Conservation (phyloP, 1,140 invertebrate genomes). For the Drosophila gunungcola region DNA sequence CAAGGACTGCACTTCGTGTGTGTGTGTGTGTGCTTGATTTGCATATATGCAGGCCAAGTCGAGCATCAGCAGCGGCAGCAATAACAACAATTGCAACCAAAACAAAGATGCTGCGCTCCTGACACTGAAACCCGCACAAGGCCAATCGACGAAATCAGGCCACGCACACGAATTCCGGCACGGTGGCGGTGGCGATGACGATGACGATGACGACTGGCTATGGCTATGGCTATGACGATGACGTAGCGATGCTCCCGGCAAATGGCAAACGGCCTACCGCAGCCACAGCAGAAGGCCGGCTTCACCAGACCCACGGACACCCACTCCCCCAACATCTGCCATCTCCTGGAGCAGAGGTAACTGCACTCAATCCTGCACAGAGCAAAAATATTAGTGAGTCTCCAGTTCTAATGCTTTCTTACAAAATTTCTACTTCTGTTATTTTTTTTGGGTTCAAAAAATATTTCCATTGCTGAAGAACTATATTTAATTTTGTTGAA, state of each 20-base stretch:
- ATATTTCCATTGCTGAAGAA: too few species aligned
- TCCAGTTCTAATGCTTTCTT: too few species aligned
- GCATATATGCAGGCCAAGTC: constrained; percentile 39
- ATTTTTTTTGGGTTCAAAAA: too few species aligned
- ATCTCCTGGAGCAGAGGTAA: constrained; percentile 56
- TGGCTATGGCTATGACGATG: constrained; percentile 22
- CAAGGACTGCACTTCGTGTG: background rate
- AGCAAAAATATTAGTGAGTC: background rate
- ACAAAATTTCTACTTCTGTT: too few species aligned
- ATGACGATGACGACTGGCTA: too few species aligned
- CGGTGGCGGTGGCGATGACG: constrained; percentile 48
- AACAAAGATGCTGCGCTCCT: constrained; percentile 76
- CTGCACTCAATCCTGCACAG: constrained; percentile 50
- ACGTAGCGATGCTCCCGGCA: constrained; percentile 44
- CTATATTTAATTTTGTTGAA: too few species aligned
- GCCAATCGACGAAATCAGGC: constrained; percentile 79
- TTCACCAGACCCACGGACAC: background rate
- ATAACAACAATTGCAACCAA: constrained; percentile 43
- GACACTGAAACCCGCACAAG: constrained; percentile 77
- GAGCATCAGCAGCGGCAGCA: constrained; percentile 15
- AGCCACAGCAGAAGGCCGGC: constrained; percentile 17
- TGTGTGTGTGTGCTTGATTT: constrained; percentile 21
- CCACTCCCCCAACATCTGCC: background rate
- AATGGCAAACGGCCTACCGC: constrained; percentile 33
- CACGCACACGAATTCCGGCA: constrained; percentile 70